These are phyloP conservation scores for Nephotettix cincticeps DNA, from an alignment of 1,140 invertebrate species.

Conservation along the genomic window DNA sequence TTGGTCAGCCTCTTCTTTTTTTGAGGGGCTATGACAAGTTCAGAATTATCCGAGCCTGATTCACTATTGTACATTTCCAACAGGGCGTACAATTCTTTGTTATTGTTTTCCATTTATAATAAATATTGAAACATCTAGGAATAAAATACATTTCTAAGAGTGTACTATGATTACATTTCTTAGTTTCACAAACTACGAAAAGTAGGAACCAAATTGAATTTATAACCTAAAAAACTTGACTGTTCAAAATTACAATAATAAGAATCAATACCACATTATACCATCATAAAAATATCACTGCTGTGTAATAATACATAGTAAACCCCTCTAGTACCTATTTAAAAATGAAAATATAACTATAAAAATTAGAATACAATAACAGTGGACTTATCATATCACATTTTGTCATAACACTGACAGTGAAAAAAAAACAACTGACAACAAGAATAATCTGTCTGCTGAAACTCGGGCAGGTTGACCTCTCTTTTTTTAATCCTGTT, in stretches of 20 bases:
- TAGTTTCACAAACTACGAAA: too few relatives aligned
- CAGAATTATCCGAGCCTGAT: constrained; percentile 55
- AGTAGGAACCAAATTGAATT: not conserved
- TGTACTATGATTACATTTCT: too few relatives aligned
- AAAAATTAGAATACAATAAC: not conserved
- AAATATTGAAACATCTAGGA: not conserved
- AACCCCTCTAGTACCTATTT: not conserved
- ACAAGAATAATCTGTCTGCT: too few relatives aligned
- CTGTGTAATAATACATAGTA: not conserved
- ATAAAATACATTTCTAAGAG: not conserved
- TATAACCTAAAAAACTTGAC: not conserved
- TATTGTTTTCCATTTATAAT: constrained; percentile 46
- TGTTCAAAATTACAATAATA: not conserved
- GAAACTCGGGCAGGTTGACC: too few relatives aligned
- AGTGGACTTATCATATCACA: not conserved
- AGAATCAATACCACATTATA: not conserved
- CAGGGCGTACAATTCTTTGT: constrained; percentile 63
- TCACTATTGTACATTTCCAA: constrained; percentile 60
- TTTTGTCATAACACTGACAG: too few relatives aligned
- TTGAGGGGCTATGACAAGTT: constrained; percentile 57
- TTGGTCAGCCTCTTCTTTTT: constrained; percentile 58
- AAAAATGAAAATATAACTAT: not conserved
- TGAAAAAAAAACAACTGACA: too few relatives aligned
- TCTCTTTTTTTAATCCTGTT: too few relatives aligned
- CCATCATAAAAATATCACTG: not conserved